Base-by-base conservation (phyloP, 1,140 invertebrate species). In the Drosophila subobscura region DNA sequence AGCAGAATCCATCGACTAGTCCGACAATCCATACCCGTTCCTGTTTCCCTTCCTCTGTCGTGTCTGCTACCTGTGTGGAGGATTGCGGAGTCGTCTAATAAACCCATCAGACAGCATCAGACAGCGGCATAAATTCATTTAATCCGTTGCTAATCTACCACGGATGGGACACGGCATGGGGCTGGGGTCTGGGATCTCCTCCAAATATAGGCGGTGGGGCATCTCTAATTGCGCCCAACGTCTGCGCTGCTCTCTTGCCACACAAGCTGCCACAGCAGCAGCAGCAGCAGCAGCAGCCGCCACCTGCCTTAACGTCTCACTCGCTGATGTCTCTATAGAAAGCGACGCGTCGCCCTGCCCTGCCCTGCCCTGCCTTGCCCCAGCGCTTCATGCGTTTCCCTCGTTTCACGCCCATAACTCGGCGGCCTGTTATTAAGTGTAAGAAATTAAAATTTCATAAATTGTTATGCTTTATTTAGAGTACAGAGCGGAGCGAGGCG, bases 371-470 rank as follows among this genome's bases (percentile, higher is more conserved):
- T n/a, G 29, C 46, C 16, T 12, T 5, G 4, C 33, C 40, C 5
- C 29, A 29, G n/a, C 46, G 46, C 40, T 52, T 54, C 50, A 63
- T 44, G 71, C 72, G 71, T 75, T 75, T 74, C 72, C 66, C 72
- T 75, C 52, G 72, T 57, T 37, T 37, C 67, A 50, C 67, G 76
- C 57, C 76, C 80, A 79, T 79, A 79, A 85, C 73, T 85, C 57
- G 77, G 61, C 81, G 83, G 33, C 33, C 33, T 86, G 74, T 85
- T 85, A 85, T 85, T 85, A 85, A 85, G 81, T 85, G 81, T 85
- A 85, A 77, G 59, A 85, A 85, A 85, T 85, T 85, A 88, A 78
- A 88, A 85, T 85, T 85, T 85, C 83, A 85, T 85, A 85, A 85
- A 85, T 85, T 85, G 83, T 72, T 85, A 85, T 74, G 83, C 68